These are phyloP conservation scores for Onychomys leucogaster DNA, from an alignment of 2,797 vertebrate genomes.

Conservation along the genomic window DNA sequence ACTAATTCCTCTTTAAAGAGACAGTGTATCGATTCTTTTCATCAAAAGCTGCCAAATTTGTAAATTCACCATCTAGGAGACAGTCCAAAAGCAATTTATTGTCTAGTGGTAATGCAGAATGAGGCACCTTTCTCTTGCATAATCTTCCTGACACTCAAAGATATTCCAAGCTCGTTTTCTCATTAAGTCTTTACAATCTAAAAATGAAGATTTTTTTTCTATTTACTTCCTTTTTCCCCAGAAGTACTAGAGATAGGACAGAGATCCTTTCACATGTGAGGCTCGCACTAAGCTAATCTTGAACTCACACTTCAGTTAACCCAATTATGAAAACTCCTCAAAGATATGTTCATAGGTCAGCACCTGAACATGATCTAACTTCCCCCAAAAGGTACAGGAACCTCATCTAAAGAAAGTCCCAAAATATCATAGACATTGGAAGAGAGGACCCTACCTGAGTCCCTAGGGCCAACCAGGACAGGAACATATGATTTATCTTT, in stretches of 20 bases:
- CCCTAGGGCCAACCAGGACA: fast-evolving
- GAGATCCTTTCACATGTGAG: neutral
- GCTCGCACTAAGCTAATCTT: neutral
- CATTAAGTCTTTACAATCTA: neutral
- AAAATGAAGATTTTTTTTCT: neutral
- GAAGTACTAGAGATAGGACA: neutral
- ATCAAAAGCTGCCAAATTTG: slow-evolving; percentile 72
- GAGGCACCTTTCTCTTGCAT: neutral
- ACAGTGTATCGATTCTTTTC: slow-evolving; percentile 69
- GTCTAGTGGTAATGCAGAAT: neutral
- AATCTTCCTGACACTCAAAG: neutral
- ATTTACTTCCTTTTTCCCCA: neutral
- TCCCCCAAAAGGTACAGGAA: neutral
- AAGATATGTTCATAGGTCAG: neutral
- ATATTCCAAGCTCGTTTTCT: neutral
- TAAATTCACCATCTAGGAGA: slow-evolving; percentile 35
- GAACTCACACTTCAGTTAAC: neutral
- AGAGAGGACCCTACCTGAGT: neutral
- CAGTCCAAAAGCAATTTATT: slow-evolving; percentile 42
- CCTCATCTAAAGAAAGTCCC: neutral
- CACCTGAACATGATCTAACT: neutral
- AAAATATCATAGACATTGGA: neutral
- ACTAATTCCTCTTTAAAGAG: slow-evolving; percentile 79
- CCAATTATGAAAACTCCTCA: neutral
- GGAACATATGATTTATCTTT: neutral